phyloP scores from a whole-genome alignment of 2,888 invertebrate species.

The Theristus sp. region DNA sequence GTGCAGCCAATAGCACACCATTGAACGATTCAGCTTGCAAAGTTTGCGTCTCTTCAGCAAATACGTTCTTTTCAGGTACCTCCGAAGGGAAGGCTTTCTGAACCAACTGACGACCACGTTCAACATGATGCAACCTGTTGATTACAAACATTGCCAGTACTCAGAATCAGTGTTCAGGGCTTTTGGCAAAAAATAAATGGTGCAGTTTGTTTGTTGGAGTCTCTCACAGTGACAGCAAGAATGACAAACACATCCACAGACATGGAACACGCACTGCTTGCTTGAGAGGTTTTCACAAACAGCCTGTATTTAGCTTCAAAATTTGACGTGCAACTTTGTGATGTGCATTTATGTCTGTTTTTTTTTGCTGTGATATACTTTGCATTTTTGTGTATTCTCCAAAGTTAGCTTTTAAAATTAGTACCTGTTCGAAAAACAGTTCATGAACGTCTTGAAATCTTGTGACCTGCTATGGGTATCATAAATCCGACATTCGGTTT shows the following conservation, averaged over 20 bases:
- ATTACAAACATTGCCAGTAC: conserved; percentile 26
- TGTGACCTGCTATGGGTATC: no score
- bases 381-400: no score
- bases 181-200: neutral
- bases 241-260: neutral
- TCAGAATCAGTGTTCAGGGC: conserved; percentile 14
- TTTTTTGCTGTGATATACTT: no score
- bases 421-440: no score
- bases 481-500: no score
- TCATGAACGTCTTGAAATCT: no score
- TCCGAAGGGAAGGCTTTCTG: conserved; percentile 26
- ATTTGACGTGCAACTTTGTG: neutral
- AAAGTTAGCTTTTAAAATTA: no score
- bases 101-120: conserved; percentile 29
- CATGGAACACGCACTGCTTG: neutral
- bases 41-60: no score
- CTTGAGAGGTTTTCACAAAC: no score
- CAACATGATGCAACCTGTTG: conserved; percentile 27
- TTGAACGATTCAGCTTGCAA: no score
- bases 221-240: neutral
- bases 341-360: neutral
- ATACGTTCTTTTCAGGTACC: conserved; percentile 11
- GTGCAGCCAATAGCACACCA: no score
- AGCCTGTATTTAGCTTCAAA: no score
- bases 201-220: neutral